Evolutionary conservation across 1,140 invertebrate genomes (phyloP).

Genomic region (Lepidurus couesii): DNA sequence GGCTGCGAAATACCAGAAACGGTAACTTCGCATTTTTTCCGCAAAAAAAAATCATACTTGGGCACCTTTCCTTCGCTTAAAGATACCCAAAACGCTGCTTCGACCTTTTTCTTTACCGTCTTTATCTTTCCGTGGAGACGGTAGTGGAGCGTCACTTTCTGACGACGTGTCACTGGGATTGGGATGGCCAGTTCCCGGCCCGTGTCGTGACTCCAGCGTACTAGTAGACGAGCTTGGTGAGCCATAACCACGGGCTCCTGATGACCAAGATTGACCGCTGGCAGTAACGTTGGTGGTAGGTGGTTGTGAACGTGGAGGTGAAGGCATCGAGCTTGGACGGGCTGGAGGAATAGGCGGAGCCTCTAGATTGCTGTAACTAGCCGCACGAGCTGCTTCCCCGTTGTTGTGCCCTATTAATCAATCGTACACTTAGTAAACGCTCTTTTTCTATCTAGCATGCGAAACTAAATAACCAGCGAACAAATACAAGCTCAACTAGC

Average conservation of each 20-base stretch:
- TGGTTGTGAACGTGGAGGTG: conserved; percentile 26
- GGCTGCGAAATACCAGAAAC: background rate
- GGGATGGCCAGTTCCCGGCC: conserved; percentile 32
- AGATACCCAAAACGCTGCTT: conserved; percentile 39
- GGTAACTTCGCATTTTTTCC: background rate
- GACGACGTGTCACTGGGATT: conserved; percentile 40
- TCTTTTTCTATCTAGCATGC: background rate
- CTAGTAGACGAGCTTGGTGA: conserved; percentile 26
- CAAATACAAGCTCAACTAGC: conserved; percentile 17
- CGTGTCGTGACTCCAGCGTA: background rate
- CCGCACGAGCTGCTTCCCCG: background rate
- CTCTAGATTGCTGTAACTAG: conserved; percentile 26
- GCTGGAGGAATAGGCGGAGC: conserved; percentile 37
- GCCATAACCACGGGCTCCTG: conserved; percentile 31
- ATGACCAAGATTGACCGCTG: conserved; percentile 33
- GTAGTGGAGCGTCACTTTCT: conserved; percentile 40
- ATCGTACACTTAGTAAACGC: background rate
- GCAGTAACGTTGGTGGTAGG: conserved; percentile 26
- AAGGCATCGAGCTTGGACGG: conserved; percentile 39
- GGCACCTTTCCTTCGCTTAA: conserved; percentile 39
- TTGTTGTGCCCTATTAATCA: background rate
- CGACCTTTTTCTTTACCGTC: conserved; percentile 37
- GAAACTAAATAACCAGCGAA: background rate
- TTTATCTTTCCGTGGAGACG: conserved; percentile 37
- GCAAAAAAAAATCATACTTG: conserved; percentile 36